These are phyloP conservation scores for Rhynchonycteris naso DNA, from an alignment of 2,797 vertebrate genomes.

Conservation along the genomic window DNA sequence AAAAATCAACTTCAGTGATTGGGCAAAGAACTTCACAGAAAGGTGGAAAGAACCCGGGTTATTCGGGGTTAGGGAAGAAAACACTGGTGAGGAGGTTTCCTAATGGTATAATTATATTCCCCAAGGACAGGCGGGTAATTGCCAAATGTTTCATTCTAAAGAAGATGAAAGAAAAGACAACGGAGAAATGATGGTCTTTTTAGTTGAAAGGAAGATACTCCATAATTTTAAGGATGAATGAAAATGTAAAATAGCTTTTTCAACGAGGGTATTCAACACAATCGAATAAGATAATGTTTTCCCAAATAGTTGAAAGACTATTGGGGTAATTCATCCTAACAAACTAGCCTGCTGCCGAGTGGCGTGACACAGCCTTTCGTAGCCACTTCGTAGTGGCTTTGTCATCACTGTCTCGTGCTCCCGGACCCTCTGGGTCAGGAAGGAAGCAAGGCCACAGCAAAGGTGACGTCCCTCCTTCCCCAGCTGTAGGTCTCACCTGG, in stretches of 20 bases:
- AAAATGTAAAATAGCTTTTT: slow-evolving; percentile 31
- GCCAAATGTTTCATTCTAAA: not conserved
- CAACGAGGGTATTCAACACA: slow-evolving; percentile 24
- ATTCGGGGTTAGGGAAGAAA: not conserved
- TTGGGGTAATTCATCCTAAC: not conserved
- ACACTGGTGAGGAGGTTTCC: not conserved
- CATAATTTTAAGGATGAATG: slow-evolving; percentile 13
- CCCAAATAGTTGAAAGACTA: not conserved
- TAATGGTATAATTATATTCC: not conserved
- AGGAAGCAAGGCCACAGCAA: not conserved
- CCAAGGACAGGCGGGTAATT: not conserved
- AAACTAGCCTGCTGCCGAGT: not conserved
- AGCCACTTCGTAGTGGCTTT: not conserved
- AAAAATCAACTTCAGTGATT: too few relatives aligned
- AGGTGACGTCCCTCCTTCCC: not conserved
- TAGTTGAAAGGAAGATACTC: slow-evolving; percentile 14
- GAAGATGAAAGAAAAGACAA: not conserved
- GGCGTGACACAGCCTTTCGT: not conserved
- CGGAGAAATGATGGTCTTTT: slow-evolving; percentile 2
- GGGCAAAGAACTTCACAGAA: too few relatives aligned
- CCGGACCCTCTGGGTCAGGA: not conserved
- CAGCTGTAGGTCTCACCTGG: not conserved
- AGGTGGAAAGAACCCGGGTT: too few relatives aligned
- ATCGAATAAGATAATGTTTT: slow-evolving; percentile 5
- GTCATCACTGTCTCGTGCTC: not conserved